Conservation (phyloP, 2,113 vertebrate genomes). For the Pluvialis apricaria region DNA sequence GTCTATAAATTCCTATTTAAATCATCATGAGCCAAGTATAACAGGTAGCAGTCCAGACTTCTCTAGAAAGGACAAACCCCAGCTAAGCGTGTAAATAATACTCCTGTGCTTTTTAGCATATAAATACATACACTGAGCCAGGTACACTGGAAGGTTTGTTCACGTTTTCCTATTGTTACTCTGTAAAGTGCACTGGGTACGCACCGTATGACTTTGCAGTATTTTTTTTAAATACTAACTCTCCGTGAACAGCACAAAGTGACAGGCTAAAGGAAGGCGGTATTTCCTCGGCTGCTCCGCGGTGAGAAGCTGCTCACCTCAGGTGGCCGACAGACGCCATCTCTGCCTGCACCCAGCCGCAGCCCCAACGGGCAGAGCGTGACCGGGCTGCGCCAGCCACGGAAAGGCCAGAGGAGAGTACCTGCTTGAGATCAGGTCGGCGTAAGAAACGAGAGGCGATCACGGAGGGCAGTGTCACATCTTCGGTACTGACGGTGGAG, state of each 20-base stretch:
- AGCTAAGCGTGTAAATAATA: constrained; percentile 67
- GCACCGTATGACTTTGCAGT: not conserved
- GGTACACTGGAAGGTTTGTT: not conserved
- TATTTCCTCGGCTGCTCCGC: not conserved
- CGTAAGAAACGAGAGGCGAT: not conserved
- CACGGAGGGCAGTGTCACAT: not conserved
- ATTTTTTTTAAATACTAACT: not conserved
- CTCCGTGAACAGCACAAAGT: constrained; percentile 2
- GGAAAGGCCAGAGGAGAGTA: not conserved
- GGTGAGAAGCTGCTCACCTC: not conserved
- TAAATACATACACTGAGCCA: constrained; percentile 12
- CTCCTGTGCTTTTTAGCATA: constrained; percentile 37
- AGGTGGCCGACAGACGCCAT: not conserved
- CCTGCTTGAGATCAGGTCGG: not conserved
- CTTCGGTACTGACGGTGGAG: not conserved
- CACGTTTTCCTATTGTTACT: constrained; percentile 37
- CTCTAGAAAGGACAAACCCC: constrained; percentile 65
- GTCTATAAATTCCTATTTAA: constrained; percentile 69
- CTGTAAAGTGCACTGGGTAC: not conserved
- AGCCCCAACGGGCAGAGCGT: not conserved
- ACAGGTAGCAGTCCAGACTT: constrained; percentile 73
- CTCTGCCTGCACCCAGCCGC: not conserved
- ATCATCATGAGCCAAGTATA: constrained; percentile 62
- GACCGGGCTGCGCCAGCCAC: not conserved
- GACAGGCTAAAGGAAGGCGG: not conserved